Percentiles rank a stretch among this genome's conserved stretches.
phyloP scores from a whole-genome alignment of 2,888 invertebrate species.

The Idaea biselata region DNA sequence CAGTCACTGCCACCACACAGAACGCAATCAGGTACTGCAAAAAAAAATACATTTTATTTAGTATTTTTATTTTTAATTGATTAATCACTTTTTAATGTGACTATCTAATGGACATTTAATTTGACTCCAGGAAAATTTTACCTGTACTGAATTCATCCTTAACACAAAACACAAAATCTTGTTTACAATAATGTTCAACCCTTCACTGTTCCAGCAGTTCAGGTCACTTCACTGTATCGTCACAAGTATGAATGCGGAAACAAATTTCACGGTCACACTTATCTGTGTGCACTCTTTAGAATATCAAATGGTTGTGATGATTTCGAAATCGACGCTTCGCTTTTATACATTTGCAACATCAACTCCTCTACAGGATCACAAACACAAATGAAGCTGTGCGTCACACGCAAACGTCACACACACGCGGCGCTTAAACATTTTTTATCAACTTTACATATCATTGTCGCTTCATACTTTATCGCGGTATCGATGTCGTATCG shows the following conservation, averaged over 20 bases:
- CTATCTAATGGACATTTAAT: conserved; percentile 6
- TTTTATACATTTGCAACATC: conserved; percentile 79
- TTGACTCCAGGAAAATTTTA: conserved; percentile 26
- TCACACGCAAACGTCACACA: conserved; percentile 49
- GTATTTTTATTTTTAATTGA: conserved; percentile 4
- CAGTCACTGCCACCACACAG: conserved; percentile 54
- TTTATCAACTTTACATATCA: conserved; percentile 60
- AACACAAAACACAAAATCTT: conserved; percentile 45
- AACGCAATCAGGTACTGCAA: conserved; percentile 57
- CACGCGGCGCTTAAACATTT: conserved; percentile 51
- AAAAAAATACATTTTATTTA: conserved; percentile 11
- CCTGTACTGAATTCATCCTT: conserved; percentile 64
- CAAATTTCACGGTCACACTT: conserved; percentile 57
- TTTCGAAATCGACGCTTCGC: conserved; percentile 76
- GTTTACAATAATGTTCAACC: conserved; percentile 25
- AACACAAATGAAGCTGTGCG: conserved; percentile 40
- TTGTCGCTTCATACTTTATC: conserved; percentile 61
- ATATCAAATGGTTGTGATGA: conserved; percentile 77
- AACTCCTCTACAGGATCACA: conserved; percentile 59
- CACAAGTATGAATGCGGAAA: conserved; percentile 61
- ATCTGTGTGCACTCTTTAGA: conserved; percentile 67
- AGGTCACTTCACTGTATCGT: conserved; percentile 43
- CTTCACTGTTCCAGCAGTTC: conserved; percentile 29
- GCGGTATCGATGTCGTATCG: conserved; percentile 60
- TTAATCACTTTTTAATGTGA: conserved; percentile 6